These are phyloP conservation scores for Brachyalestes nurse DNA, from an alignment of 2,797 vertebrate species.

Conservation along the genomic window DNA sequence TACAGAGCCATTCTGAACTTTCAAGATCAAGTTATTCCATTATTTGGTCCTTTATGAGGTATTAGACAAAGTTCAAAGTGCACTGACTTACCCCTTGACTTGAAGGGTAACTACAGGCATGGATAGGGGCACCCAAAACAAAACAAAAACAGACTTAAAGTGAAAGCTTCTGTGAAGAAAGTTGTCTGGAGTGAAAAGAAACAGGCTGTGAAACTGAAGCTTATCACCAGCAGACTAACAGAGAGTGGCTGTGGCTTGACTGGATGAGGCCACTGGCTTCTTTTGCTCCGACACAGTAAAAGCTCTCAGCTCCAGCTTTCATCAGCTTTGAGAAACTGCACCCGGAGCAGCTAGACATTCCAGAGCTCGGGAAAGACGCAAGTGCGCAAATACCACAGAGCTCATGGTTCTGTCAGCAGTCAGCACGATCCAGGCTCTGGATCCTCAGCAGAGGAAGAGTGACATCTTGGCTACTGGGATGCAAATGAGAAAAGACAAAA, in stretches of 20 bases:
- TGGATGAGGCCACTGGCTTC: conserved; percentile 26
- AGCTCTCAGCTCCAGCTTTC: conserved; percentile 41
- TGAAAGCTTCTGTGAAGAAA: background rate
- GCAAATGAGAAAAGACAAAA: conserved; percentile 1
- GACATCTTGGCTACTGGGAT: background rate
- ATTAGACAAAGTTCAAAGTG: conserved; percentile 42
- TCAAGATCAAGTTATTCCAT: conserved; percentile 11
- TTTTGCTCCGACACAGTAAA: conserved; percentile 13
- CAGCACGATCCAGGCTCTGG: conserved; percentile 18
- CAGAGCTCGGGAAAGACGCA: conserved; percentile 39
- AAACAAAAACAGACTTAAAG: conserved; percentile 3
- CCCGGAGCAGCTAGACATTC: conserved; percentile 46
- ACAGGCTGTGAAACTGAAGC: background rate
- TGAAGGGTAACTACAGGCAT: conserved; percentile 54
- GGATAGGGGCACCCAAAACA: conserved; percentile 35
- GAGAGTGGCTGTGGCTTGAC: conserved; percentile 19
- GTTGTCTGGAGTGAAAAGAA: background rate
- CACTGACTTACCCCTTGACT: conserved; percentile 56
- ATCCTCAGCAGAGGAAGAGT: conserved; percentile 11
- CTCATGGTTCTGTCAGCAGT: conserved; percentile 31
- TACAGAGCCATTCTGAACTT: background rate
- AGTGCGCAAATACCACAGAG: conserved; percentile 32
- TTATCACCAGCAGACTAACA: conserved; percentile 30
- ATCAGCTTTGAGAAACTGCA: conserved; percentile 36
- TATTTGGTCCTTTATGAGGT: conserved; percentile 13